Conservation (phyloP, 2,113 vertebrate genomes). For the Pampusana beccarii region DNA sequence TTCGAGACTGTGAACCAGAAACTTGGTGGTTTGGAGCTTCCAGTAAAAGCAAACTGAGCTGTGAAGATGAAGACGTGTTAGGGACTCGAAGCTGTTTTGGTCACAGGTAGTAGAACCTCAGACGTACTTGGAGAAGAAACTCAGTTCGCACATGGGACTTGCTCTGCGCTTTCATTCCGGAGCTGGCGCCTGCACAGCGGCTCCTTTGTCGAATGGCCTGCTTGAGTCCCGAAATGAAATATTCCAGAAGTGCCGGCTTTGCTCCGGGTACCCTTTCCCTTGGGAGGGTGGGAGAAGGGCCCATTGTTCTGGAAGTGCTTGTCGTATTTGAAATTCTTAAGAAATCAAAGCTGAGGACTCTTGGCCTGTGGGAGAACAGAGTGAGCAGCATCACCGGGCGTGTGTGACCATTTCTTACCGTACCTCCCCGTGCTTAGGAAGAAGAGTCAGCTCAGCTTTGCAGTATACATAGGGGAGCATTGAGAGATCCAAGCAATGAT, state of each 20-base stretch:
- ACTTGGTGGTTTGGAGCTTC: not conserved
- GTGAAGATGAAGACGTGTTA: not conserved
- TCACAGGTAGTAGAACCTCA: not conserved
- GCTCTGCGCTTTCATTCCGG: not conserved
- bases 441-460: not conserved
- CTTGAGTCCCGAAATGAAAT: not conserved
- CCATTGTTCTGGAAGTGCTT: not conserved
- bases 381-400: not conserved
- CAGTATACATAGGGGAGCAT: rapidly evolving
- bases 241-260: not conserved
- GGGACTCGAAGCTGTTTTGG: not conserved
- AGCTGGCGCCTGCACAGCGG: not conserved
- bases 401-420: rapidly evolving
- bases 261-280: not conserved
- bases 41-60: not conserved
- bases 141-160: not conserved
- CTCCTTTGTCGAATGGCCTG: not conserved
- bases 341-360: not conserved
- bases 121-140: not conserved
- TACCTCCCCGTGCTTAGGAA: not conserved
- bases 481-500: not conserved
- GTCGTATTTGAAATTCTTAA: not conserved
- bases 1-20: not conserved
- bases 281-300: not conserved
- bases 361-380: not conserved